These are phyloP conservation scores for Nowickia ferox DNA, from an alignment of 2,888 invertebrate genomes.

Conservation along the genomic window DNA sequence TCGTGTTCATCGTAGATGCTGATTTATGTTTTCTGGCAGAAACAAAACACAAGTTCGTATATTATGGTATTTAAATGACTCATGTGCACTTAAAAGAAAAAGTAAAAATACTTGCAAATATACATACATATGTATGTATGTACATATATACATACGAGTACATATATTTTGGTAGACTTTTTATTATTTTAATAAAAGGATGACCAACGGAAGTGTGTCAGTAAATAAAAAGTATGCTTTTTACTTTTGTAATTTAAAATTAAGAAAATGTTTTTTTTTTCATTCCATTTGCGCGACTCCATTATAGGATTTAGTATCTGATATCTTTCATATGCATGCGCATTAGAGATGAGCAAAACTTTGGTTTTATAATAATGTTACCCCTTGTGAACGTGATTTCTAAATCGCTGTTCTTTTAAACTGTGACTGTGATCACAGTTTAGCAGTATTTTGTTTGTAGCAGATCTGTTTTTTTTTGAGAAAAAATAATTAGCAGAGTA, in stretches of 20 bases:
- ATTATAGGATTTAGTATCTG: background rate
- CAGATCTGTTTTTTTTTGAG: too few species aligned
- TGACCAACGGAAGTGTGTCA: slow-evolving; percentile 68
- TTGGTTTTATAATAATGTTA: too few species aligned
- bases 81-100: slow-evolving; percentile 20
- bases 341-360: too few species aligned
- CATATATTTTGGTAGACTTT: background rate
- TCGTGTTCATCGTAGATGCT: slow-evolving; percentile 12
- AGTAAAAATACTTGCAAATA: background rate
- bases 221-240: slow-evolving; percentile 18
- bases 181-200: slow-evolving; percentile 12
- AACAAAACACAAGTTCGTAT: background rate
- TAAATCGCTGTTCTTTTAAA: too few species aligned
- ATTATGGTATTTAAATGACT: slow-evolving; percentile 38
- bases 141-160: background rate
- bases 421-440: too few species aligned
- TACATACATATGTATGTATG: background rate
- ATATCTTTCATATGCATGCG: slow-evolving; percentile 1
- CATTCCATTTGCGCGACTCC: slow-evolving; percentile 5
- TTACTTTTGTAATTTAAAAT: slow-evolving; percentile 26
- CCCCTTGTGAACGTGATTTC: too few species aligned
- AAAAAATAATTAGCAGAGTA: too few species aligned
- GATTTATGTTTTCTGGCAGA: slow-evolving; percentile 42
- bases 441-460: too few species aligned
- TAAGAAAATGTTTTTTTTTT: slow-evolving; percentile 26